A percentile compares a stretch with the other conserved stretches of the same genome.
These are phyloP conservation scores for Oenanthe melanoleuca DNA, from an alignment of 2,113 vertebrate genomes.

Conservation along the genomic window DNA sequence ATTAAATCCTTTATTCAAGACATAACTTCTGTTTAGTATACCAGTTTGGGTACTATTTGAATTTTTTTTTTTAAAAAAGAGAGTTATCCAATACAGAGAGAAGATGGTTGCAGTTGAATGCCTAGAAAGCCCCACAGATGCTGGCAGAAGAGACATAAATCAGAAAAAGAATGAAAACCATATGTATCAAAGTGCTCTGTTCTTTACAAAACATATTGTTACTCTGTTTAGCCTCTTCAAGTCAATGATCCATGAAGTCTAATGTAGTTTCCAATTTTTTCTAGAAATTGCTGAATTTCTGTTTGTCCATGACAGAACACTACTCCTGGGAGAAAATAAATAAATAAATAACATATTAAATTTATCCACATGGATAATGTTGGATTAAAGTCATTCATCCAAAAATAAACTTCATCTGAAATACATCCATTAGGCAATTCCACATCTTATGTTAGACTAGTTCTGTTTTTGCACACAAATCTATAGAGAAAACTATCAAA, in stretches of 20 bases:
- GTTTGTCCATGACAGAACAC: neutral
- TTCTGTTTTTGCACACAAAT: neutral
- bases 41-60: neutral
- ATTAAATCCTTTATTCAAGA: neutral
- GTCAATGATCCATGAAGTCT: neutral
- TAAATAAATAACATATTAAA: neutral
- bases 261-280: neutral
- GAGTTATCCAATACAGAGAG: neutral
- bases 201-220: neutral
- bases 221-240: neutral
- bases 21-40: neutral
- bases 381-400: neutral
- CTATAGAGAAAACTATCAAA: neutral
- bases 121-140: neutral
- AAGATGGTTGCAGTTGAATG: neutral
- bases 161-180: neutral
- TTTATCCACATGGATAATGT: neutral
- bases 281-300: slow-evolving; percentile 12
- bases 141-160: neutral
- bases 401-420: neutral
- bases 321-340: neutral
- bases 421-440: neutral
- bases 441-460: neutral
- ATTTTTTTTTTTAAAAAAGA: too few relatives aligned
- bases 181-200: neutral